Evolutionary conservation across 2,113 vertebrate species (phyloP).

Genomic region (Romanogobio albipinnatus): DNA sequence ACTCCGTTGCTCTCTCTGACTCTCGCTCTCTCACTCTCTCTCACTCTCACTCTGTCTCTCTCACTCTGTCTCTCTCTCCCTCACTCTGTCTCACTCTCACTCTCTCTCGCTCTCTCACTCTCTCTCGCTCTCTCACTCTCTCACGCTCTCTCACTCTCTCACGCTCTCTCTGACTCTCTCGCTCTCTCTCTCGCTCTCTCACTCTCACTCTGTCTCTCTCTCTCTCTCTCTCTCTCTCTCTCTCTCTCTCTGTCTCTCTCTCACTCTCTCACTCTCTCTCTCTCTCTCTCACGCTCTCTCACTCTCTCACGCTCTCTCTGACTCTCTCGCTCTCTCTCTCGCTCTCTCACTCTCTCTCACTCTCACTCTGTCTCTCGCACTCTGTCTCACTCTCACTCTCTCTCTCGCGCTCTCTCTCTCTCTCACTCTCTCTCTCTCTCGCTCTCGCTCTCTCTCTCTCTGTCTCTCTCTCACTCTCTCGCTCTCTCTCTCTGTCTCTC

Average conservation of each 20-base stretch:
- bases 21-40: background rate
- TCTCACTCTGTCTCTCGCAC: too few species aligned
- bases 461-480: too few species aligned
- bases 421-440: background rate
- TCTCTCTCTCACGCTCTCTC: too few species aligned
- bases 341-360: background rate
- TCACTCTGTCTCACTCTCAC: constrained; percentile 32
- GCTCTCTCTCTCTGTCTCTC: constrained; percentile 25
- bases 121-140: background rate
- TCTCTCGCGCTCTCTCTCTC: background rate
- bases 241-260: constrained; percentile 31
- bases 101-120: background rate
- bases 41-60: background rate
- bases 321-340: background rate
- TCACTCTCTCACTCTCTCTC: background rate
- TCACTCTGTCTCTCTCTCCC: background rate
- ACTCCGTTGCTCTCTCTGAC: too few species aligned
- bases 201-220: too few species aligned
- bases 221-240: background rate
- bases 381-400: constrained; percentile 26
- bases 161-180: background rate
- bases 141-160: too few species aligned
- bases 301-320: background rate
- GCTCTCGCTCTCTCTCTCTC: background rate
- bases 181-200: background rate